Conservation (phyloP, 2,113 vertebrate genomes). For the Thryonomys swinderianus region DNA sequence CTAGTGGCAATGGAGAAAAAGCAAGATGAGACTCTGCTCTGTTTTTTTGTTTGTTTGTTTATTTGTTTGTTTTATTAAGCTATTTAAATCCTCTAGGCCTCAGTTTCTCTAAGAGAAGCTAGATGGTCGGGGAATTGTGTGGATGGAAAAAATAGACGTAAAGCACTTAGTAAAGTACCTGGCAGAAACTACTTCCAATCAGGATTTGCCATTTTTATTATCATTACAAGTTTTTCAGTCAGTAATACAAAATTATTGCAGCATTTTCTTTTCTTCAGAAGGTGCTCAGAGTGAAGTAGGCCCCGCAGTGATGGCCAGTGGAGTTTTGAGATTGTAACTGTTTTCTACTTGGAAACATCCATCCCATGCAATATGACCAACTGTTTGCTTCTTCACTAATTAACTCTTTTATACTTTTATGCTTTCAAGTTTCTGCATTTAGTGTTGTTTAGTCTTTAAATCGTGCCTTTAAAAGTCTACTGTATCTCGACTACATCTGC, state of each 20-base stretch:
- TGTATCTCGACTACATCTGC: slow-evolving; percentile 59
- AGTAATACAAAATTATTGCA: too few relatives aligned
- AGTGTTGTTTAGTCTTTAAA: background rate
- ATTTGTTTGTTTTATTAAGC: too few relatives aligned
- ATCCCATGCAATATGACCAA: background rate
- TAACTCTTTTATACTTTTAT: background rate
- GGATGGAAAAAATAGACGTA: background rate
- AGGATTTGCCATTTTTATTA: background rate
- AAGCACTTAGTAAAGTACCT: background rate
- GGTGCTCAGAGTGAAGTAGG: background rate
- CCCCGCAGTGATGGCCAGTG: background rate
- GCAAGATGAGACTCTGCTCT: background rate
- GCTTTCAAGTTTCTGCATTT: background rate
- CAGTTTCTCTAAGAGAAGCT: background rate
- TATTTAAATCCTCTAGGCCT: background rate
- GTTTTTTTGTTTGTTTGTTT: too few relatives aligned
- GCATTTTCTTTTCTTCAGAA: background rate
- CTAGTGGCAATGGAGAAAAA: background rate
- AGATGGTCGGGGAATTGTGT: background rate
- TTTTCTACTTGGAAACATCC: background rate
- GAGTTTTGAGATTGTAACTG: background rate
- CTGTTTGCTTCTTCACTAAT: background rate
- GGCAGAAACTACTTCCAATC: background rate
- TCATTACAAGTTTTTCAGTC: background rate
- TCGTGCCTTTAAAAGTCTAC: background rate